A percentile compares a stretch with the other conserved stretches of the same genome.
Conservation (phyloP, 2,113 vertebrate genomes). For the Anthoscopus minutus region DNA sequence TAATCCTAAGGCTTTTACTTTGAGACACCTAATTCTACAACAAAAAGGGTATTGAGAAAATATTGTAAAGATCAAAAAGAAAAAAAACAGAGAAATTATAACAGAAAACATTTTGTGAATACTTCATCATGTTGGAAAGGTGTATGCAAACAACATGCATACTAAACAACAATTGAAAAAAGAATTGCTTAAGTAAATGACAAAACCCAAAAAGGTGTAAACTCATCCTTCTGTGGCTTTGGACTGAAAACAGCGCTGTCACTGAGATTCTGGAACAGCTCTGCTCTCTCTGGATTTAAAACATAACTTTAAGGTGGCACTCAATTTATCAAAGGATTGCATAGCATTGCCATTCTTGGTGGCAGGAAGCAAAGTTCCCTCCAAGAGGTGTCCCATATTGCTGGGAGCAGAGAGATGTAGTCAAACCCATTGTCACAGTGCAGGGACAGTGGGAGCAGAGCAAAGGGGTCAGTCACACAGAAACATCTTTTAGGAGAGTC, state of each 20-base stretch:
- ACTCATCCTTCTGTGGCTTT: neutral
- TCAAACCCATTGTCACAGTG: accelerated
- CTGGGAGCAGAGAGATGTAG: neutral
- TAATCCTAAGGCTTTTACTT: neutral
- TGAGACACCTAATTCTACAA: neutral
- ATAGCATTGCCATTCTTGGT: neutral
- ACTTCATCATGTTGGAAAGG: neutral
- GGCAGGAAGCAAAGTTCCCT: neutral
- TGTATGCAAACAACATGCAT: neutral
- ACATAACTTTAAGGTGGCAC: neutral
- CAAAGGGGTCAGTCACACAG: neutral
- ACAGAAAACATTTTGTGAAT: neutral
- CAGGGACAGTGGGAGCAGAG: accelerated
- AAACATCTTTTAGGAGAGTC: neutral
- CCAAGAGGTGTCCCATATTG: accelerated
- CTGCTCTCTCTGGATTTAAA: neutral
- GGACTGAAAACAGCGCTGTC: neutral
- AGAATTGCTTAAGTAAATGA: neutral
- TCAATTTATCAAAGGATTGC: neutral
- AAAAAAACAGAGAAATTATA: neutral
- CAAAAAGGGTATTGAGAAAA: neutral
- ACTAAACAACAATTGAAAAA: neutral
- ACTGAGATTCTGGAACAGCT: neutral
- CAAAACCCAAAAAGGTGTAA: neutral
- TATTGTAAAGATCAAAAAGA: neutral